Base-by-base conservation (phyloP, 2,797 vertebrate species). In the Sus cebifrons region DNA sequence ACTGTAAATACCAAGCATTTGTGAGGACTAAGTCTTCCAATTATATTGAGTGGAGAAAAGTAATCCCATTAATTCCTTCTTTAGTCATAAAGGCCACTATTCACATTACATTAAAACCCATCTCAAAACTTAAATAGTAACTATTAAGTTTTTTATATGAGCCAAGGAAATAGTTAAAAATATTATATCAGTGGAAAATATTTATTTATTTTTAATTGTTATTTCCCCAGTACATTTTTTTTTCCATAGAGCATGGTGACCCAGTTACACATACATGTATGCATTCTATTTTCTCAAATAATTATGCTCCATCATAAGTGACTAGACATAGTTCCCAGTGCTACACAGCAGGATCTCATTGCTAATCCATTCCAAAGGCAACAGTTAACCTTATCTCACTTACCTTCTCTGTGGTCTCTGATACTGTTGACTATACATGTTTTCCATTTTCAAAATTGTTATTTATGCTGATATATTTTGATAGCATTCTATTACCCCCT, bases 101-200 rank as follows among this genome's bases (percentile, higher is more conserved):
- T 82, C 18, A 17, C 25, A 32, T 17, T 78, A 97, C 52, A 89
- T 20, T 58, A 77, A 94, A 81, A 6, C 27, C 52, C 58, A 62
- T 44, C 4, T 82, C 58, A 88, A 75, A 83, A 70, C 70, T n/a
- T 87, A 49, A 91, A 86, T 75, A 86, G n/a, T 73, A 5, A 5
- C 25, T 71, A 17, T 9, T 9, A 67, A 54, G 1, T 0, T 77
- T 81, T 87, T 81, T 23, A 62, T 64, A 83, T 14, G 65, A 89
- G 67, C 60, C 44, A 94, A 78, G 32, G 3, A 83, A 86, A 89
- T 8, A 25, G 16, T 78, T 86, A 49, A 92, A 86, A 83, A 44
- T 21, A 32, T 32, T 11, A 36, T 36, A 20, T 91, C 68, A 85
- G 8, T n/a, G 1, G 14, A 82, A 58, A 58, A 36, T 44, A 65